Base-by-base conservation (phyloP, 2,888 invertebrate genomes). In the Pollenia griseotomentosa region DNA sequence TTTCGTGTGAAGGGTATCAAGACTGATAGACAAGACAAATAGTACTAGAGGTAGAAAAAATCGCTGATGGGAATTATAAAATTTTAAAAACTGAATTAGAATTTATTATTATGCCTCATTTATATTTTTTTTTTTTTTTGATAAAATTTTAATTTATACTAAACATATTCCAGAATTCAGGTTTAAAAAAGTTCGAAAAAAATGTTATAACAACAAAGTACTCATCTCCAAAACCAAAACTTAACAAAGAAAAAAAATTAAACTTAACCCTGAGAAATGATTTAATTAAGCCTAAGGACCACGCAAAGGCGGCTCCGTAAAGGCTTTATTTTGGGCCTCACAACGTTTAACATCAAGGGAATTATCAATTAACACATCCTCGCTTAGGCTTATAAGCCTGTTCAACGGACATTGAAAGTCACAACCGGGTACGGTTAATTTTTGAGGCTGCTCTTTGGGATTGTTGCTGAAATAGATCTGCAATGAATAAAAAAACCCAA, bases 371-470 rank as follows among this genome's bases (percentile, higher is more conserved):
- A 95, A 92, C 19, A 95, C 94, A 19, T 94, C 92, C 65, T 93
- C 91, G 4, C 95, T 94, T 73, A 96, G 90, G 80, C 94, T 90
- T 59, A 94, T 90, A 70, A 96, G 94, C 89, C 94, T 94, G 1
- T 94, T 93, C 53, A 96, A 90, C 4, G 96, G 95, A 91, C 96
- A 96, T 71, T 94, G 94, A 63, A 93, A 93, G 2, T 94, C 94
- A 92, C 96, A 96, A 44, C 95, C 95, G 2, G 96, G 96, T 83
- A 96, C 93, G 2, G 93, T 94, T 61, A 96, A 90, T 79, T 94
- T 94, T 84, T 94, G 91, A 9, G 95, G 94, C 4, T 94, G 93
- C 0, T 90, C 91, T n/a, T 91, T 91, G 0, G 95, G 95, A 19
- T 94, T 94, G 88, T 96, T 96, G 16, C 92, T 91, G 88, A 93